These are phyloP conservation scores for Anhinga anhinga DNA, from an alignment of 2,113 vertebrate species.

Conservation along the genomic window DNA sequence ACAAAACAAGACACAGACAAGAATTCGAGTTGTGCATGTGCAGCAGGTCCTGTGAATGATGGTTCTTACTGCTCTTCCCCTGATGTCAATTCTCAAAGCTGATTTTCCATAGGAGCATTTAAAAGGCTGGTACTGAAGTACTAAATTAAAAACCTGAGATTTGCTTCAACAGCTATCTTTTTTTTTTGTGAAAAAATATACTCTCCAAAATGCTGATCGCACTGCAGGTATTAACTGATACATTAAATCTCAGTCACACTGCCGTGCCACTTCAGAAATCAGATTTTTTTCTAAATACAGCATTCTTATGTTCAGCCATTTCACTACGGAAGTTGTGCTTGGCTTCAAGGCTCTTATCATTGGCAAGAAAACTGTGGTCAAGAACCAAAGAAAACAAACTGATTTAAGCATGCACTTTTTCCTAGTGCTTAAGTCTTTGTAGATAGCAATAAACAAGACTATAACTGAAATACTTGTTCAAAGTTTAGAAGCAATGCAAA, in stretches of 20 bases:
- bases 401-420: not conserved
- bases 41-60: not conserved
- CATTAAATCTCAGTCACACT: not conserved
- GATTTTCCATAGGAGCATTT: not conserved
- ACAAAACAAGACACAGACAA: not conserved
- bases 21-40: not conserved
- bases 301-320: not conserved
- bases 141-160: not conserved
- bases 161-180: not conserved
- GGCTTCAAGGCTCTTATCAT: conserved; percentile 40
- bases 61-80: not conserved
- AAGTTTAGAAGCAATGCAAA: not conserved
- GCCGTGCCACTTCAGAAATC: not conserved
- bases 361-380: conserved; percentile 30
- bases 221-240: not conserved
- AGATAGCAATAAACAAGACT: conserved; percentile 26
- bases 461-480: not conserved
- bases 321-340: conserved; percentile 29
- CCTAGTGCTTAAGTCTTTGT: not conserved
- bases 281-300: not conserved
- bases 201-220: not conserved
- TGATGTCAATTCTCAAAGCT: not conserved
- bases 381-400: conserved; percentile 56
- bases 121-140: not conserved
- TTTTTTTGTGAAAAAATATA: not conserved